Conservation (phyloP, 2,888 invertebrate species). For the Microctonus hyperodae region DNA sequence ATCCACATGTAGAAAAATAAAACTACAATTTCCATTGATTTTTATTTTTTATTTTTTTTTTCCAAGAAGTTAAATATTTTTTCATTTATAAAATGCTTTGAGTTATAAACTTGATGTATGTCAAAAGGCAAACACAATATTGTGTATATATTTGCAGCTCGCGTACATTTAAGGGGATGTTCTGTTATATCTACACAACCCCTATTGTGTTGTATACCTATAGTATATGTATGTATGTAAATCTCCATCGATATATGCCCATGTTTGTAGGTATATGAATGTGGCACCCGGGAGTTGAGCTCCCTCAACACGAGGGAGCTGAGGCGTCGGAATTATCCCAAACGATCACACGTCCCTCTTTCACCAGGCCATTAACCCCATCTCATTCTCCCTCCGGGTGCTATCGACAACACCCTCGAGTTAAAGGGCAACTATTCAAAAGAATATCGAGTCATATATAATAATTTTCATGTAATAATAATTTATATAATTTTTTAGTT, state of each 20-base stretch:
- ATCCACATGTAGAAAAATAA: background rate
- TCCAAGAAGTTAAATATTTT: background rate
- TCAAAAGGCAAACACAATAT: too few relatives aligned
- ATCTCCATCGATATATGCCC: constrained; percentile 5
- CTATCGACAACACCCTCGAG: constrained; percentile 23
- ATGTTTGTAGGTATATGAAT: background rate
- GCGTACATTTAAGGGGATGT: constrained; percentile 25
- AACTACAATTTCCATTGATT: too few relatives aligned
- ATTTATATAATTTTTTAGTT: background rate
- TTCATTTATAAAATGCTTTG: background rate
- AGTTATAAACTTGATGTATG: too few relatives aligned
- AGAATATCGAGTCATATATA: too few relatives aligned
- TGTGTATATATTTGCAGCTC: too few relatives aligned
- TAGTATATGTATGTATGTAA: too few relatives aligned
- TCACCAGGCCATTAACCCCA: constrained; percentile 3
- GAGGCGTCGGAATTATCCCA: constrained; percentile 22
- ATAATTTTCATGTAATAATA: background rate
- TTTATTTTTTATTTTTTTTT: background rate
- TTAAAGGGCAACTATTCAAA: constrained; percentile 25
- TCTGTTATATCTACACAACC: background rate
- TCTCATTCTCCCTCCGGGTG: background rate
- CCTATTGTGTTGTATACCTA: background rate
- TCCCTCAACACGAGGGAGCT: background rate
- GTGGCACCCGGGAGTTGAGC: background rate
- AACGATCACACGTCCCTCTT: constrained; percentile 6